Evolutionary conservation across 1,140 invertebrate species (phyloP), one percentile per base, ranked within the genome.

Genomic region (Mercenaria mercenaria): DNA sequence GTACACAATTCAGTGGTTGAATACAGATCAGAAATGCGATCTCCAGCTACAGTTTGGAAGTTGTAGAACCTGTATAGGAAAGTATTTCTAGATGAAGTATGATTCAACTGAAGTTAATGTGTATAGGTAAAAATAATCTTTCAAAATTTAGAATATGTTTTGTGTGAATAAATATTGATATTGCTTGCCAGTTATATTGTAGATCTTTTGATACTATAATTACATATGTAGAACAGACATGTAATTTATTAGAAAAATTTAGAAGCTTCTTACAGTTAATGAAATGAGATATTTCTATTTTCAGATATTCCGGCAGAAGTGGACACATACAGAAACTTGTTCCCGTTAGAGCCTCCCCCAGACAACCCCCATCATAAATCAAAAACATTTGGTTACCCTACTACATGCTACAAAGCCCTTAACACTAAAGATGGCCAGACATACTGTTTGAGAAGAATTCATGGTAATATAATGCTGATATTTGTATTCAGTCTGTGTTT

Each of bases 381-480:
- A 95, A 97, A 91, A 94, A 97, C 94, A 94, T 98, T 95, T 93
- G 97, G 97, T 29, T 98, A 98, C 94, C 97, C 97, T 91, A 98
- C 98, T 64, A 98, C 98, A n/a, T 98, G 98, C 67, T 99, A 98
- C 96, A 98, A 99, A 96, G 99, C 98, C 79, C 98, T 98, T 61
- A 98, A 98, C 96, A 97, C 98, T 3, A 98, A 98, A 96, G 99
- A 97, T 92, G 98, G 98, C 23, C 96, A 98, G 15, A 97, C 97
- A 85, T 98, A 98, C 95, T 99, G 98, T 93, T 96, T 99, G 85
- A 97, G 98, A 90, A 97, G 99, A 93, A 97, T 99, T 92, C 99
- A 99, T 96, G 98, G 98, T 96, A 97, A 96, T 95, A 79, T 39
- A 83, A 47, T 47, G 15, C 43, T 8, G 6, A 47, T 47, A 47